A percentile compares a stretch with the other conserved stretches of the same genome.
Conservation (phyloP, 2,797 vertebrate genomes). For the Lophotriccus pileatus region DNA sequence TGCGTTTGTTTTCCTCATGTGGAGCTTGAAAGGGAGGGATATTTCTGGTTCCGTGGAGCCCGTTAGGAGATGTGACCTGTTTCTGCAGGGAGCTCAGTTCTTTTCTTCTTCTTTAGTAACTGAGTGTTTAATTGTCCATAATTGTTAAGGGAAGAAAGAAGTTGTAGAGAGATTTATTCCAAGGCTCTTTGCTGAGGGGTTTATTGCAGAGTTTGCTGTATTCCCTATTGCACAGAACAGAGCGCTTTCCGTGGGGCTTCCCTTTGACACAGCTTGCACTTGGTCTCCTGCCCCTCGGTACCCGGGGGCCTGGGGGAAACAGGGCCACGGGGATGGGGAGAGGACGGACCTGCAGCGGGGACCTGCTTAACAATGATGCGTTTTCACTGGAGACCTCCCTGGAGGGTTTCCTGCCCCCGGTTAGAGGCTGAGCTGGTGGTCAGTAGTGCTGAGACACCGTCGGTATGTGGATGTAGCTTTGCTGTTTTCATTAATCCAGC, state of each 20-base stretch:
- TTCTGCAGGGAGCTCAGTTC: neutral
- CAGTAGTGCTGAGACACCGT: rapidly evolving
- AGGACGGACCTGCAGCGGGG: neutral
- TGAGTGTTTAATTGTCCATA: neutral
- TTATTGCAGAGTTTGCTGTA: neutral
- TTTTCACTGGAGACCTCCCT: neutral
- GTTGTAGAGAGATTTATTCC: neutral
- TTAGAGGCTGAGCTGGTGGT: neutral
- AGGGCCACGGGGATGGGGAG: neutral
- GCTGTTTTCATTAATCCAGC: neutral
- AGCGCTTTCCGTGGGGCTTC: neutral
- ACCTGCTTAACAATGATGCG: neutral
- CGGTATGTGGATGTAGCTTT: neutral
- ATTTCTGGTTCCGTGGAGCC: neutral
- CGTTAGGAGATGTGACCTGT: neutral
- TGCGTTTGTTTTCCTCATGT: neutral
- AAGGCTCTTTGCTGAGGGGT: neutral
- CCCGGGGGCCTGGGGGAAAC: neutral
- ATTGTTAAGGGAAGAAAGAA: neutral
- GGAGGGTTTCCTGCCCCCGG: neutral
- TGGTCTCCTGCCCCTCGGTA: neutral
- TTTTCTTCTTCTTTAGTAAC: neutral
- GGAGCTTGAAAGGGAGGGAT: neutral
- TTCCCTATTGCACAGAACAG: neutral
- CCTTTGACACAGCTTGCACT: neutral